Evolutionary conservation across 2,888 invertebrate species (phyloP), one percentile per base, ranked within the genome.

Genomic region (Bedellia somnulentella): DNA sequence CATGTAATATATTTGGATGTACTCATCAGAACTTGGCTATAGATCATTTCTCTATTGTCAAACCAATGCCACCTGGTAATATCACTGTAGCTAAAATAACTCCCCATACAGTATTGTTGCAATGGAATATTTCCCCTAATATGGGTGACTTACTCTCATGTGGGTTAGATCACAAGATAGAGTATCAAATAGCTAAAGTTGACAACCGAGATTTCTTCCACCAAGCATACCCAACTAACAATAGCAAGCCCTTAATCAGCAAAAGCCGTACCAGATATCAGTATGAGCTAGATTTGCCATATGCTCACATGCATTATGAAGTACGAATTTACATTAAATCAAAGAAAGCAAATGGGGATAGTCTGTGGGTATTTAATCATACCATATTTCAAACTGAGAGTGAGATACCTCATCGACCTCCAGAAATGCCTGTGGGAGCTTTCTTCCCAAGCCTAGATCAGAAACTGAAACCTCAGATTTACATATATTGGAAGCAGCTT

Each of bases 401-500:
- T 47, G 71, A 73, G 38, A 57, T 36, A 34, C 91, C 91, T 2
- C 78, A 71, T 11, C 64, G 77, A 17, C 81, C 91, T 17, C 92
- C 92, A 1, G 77, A 78, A 29, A 82, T 85, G 3, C 82, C 82
- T 37, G 68, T 82, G 10, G 91, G 92, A 23, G 85, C 87, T 46
- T 92, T 90, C 52, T 24, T 8, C 10, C 13, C 84, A 38, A 61
- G 66, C 61, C 56, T 56, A 30, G 64, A 75, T 12, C 57, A 62
- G 5, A 29, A 14, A 4, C 12, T 13, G 22, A 75, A 76, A 35
- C 71, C 85, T 37, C 78, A 82, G 31, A 68, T 89, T 24, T 82
- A 82, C 51, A 64, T 92, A 13, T 92, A 90, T 54, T 93, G 92
- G 91, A 83, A 87, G 49, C 80, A 85, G 38, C 78, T 92, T 29